Evolutionary conservation across 2,113 vertebrate species (phyloP), one percentile per base, ranked within the genome.

Genomic region (Xerus inauris): DNA sequence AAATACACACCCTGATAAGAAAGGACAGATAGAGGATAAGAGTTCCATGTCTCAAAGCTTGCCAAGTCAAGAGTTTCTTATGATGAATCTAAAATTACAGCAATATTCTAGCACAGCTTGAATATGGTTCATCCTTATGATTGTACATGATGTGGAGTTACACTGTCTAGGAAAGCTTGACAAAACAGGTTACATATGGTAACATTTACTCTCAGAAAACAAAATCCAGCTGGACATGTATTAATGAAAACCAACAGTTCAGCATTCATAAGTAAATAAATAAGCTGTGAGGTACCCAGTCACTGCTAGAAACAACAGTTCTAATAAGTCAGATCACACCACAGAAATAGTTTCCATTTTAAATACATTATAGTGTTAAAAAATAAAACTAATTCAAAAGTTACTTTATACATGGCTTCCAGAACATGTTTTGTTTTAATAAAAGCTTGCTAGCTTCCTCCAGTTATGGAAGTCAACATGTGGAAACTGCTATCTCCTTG

Each of bases 1-100:
- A 93, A 97, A 93, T 62, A 89, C 87, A 97, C 89, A 87, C 89
- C 87, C 96, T 87, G 96, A 97, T 97, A 98, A 97, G 88, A 82
- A 92, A 94, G 67, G 45, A 64, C 76, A 71, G 49, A 51, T 51
- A 51, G 62, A 92, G 89, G 86, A 71, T 59, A 89, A 57, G 87
- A 87, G 93, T 91, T 97, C 96, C 92, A 72, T 2, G 54, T 76
- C 79, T 87, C 14, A 13, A n/a, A n/a, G 69, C 26, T 42, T 84
- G 47, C 64, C 71, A 84, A 95, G 67, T 67, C 59, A 73, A 75
- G 89, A 85, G 42, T 88, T 76, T 69, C 91, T 93, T 45, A 49
- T 47, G 10, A 91, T 40, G 86, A 81, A 85, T 88, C 54, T 57
- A 6, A 42, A 86, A 86, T 69, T 1, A 67, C 3, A 87, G 49